A percentile compares a stretch with the other conserved stretches of the same genome.
Evolutionary conservation across 2,888 invertebrate species (phyloP).

Genomic region (Ochlodes sylvanus): DNA sequence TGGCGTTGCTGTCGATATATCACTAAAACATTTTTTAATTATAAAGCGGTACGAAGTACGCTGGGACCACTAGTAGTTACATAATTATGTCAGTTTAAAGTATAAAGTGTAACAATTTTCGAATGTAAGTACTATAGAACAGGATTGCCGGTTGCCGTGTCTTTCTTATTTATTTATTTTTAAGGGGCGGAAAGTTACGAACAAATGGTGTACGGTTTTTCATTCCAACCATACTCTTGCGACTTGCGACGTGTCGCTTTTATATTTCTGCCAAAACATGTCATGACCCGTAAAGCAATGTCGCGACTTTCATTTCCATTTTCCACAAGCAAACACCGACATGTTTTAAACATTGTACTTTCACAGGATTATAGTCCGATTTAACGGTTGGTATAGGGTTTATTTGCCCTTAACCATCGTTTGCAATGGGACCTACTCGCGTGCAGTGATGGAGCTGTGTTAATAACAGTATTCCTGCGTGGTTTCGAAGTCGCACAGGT

Average conservation of each 20-base stretch:
- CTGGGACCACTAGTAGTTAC: no score
- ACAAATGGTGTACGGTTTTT: no score
- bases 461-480: constrained; percentile 8
- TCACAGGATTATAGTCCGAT: background rate
- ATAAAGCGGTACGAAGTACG: no score
- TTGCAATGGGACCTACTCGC: background rate
- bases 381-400: background rate
- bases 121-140: no score
- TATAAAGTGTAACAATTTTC: no score
- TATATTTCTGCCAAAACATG: constrained; percentile 29
- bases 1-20: no score
- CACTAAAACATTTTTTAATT: no score
- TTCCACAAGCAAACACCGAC: constrained; percentile 12
- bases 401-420: background rate
- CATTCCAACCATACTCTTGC: background rate
- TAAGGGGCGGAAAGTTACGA: no score
- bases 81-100: no score
- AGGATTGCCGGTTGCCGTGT: no score
- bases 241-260: constrained; percentile 4
- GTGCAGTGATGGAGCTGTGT: background rate
- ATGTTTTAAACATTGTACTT: background rate
- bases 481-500: constrained; percentile 24
- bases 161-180: no score
- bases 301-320: constrained; percentile 26
- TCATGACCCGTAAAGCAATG: constrained; percentile 16